phyloP scores from a whole-genome alignment of 2,888 invertebrate species.

The Trachelus iudaicus region DNA sequence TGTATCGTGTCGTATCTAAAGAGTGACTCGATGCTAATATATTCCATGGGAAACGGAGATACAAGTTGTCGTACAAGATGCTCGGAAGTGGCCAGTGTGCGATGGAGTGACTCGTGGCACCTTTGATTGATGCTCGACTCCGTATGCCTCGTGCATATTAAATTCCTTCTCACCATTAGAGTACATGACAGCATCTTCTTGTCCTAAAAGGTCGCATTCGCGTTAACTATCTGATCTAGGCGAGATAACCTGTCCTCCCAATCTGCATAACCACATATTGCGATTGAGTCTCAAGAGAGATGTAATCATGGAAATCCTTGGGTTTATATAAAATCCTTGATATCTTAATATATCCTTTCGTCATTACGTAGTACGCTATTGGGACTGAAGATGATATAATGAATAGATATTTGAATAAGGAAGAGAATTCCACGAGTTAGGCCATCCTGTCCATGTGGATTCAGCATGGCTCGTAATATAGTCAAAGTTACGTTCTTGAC shows the following conservation, averaged over 20 bases:
- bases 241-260: background rate
- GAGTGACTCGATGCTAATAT: conserved; percentile 33
- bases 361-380: background rate
- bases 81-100: conserved; percentile 17
- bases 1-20: background rate
- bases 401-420: background rate
- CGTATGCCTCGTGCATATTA: conserved; percentile 40
- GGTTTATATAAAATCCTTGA: background rate
- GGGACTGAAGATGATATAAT: background rate
- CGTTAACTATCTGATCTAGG: background rate
- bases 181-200: background rate
- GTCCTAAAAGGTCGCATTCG: background rate
- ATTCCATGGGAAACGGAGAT: conserved; percentile 38
- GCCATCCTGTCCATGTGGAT: background rate
- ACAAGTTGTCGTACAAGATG: conserved; percentile 15
- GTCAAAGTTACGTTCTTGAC: background rate
- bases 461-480: conserved; percentile 1
- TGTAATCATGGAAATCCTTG: background rate
- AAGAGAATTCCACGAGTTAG: background rate
- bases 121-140: conserved; percentile 44
- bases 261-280: background rate
- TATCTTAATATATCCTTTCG: background rate
- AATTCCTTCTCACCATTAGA: conserved; percentile 41
- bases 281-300: background rate
- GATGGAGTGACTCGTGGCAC: conserved; percentile 26